Evolutionary conservation across 1,140 invertebrate species (phyloP), one percentile per base, ranked within the genome.

Genomic region (Drosophila bifasciata): DNA sequence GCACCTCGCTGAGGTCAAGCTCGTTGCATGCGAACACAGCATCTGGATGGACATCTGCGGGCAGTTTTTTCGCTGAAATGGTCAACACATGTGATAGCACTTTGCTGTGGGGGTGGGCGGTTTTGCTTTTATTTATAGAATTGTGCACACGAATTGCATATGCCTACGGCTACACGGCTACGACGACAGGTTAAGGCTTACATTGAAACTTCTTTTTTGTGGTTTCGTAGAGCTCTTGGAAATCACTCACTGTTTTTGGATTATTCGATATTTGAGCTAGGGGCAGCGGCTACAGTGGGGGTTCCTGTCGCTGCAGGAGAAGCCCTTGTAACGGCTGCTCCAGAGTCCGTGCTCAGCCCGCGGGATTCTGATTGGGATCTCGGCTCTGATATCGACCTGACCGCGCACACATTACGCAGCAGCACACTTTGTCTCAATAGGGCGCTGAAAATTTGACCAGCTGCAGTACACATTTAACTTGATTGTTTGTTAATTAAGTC

Each of bases 21-120:
- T 99, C 98, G 93, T 99, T 99, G 92, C 98, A 99, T n/a, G 97
- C 97, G 93, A 99, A 99, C 1, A 99, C 97, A 16, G 96, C 97
- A 76, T 94, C 93, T 0, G 94, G 93, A 86, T 97, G 96, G 0
- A 98, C 96, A 93, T 98, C 96, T 79, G 95, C 94, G 16, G 97
- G 97, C 9, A 97, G 92, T 85, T 97, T 97, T 90, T 97, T 97
- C 1, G 96, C 96, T 97, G 90, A 76, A 93, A 78, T 92, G 50
- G 51, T 44, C 28, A 52, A 32, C 39, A 52, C 60, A 44, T 44
- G 63, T 68, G 11, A 59, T 43, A 48, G 23, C 32, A 61, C 23
- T 52, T 9, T 16, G 32, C 15, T 36, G 32, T 1, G 32, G 11
- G 32, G 32, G 32, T 5, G 16, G 21, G 6, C 23, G n/a, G n/a